Evolutionary conservation across 2,888 invertebrate species (phyloP).

Genomic region (Rotaria macrura): DNA sequence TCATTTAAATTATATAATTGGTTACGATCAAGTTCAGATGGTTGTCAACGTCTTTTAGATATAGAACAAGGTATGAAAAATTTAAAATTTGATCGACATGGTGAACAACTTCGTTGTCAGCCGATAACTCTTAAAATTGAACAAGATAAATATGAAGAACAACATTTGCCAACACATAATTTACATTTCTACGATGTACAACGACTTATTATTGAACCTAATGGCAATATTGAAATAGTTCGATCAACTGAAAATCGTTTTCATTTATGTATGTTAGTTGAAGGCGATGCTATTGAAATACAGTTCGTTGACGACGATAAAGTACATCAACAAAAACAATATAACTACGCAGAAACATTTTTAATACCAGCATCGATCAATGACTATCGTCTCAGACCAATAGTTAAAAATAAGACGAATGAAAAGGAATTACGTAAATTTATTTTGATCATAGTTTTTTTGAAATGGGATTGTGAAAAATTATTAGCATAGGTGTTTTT

Average conservation of each 20-base stretch:
- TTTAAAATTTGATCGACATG: not conserved
- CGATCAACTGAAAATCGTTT: conserved; percentile 12
- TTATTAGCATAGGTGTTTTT: not conserved
- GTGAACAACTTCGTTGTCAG: not conserved
- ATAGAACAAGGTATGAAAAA: conserved; percentile 11
- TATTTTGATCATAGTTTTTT: not conserved
- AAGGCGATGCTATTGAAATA: conserved; percentile 3
- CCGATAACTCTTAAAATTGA: not conserved
- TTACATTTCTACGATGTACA: not conserved
- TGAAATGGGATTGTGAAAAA: conserved; percentile 19
- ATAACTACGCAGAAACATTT: conserved; percentile 10
- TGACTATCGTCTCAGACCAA: not conserved
- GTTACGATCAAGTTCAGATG: not conserved
- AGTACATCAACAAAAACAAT: not conserved
- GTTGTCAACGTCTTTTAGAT: not conserved
- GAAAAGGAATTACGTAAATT: not conserved
- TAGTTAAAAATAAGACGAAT: not conserved
- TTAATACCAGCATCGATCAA: not conserved
- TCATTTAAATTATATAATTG: conserved; percentile 15
- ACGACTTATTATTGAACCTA: not conserved
- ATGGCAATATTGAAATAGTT: not conserved
- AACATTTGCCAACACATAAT: not conserved
- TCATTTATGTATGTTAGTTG: conserved; percentile 19
- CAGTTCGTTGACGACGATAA: not conserved
- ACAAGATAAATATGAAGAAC: not conserved